A percentile compares a stretch with the other conserved stretches of the same genome.
These are phyloP conservation scores for Rhynchomys soricoides DNA, from an alignment of 2,113 vertebrate genomes.

Conservation along the genomic window DNA sequence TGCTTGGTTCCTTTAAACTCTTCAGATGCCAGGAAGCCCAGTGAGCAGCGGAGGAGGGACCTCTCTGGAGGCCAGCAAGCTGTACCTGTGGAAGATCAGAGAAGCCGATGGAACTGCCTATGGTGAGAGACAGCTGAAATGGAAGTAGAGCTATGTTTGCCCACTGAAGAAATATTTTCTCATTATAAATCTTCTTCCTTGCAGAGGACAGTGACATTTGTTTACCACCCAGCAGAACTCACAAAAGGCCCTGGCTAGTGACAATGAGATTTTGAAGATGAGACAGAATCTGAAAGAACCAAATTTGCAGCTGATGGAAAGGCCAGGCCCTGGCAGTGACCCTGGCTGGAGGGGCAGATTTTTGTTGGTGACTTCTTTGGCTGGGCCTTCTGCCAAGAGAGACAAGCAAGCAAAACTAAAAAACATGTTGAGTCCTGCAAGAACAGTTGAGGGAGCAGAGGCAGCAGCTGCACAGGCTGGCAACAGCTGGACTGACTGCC, in stretches of 20 bases:
- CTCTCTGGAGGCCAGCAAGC: not conserved
- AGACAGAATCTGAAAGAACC: not conserved
- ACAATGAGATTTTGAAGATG: not conserved
- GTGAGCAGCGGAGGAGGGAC: not conserved
- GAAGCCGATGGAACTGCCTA: not conserved
- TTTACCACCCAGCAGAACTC: not conserved
- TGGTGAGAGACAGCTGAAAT: not conserved
- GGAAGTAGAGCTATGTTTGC: not conserved
- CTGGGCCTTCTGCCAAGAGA: constrained; percentile 11
- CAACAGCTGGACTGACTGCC: constrained; percentile 53
- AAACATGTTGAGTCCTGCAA: constrained; percentile 33
- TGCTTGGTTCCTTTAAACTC: not conserved
- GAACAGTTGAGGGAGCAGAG: not conserved
- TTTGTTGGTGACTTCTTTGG: not conserved
- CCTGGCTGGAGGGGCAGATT: not conserved
- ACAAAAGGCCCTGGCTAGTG: too few species aligned
- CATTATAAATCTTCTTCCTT: fast-evolving
- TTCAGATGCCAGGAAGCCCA: not conserved
- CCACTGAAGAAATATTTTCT: fast-evolving
- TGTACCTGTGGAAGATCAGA: too few species aligned
- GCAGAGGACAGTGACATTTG: not conserved
- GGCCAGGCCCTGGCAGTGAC: not conserved
- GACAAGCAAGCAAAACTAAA: not conserved
- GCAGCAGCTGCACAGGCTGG: constrained; percentile 43
- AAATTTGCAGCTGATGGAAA: not conserved